These are phyloP conservation scores for Drosophila athabasca DNA, from an alignment of 1,140 invertebrate genomes.

Conservation along the genomic window DNA sequence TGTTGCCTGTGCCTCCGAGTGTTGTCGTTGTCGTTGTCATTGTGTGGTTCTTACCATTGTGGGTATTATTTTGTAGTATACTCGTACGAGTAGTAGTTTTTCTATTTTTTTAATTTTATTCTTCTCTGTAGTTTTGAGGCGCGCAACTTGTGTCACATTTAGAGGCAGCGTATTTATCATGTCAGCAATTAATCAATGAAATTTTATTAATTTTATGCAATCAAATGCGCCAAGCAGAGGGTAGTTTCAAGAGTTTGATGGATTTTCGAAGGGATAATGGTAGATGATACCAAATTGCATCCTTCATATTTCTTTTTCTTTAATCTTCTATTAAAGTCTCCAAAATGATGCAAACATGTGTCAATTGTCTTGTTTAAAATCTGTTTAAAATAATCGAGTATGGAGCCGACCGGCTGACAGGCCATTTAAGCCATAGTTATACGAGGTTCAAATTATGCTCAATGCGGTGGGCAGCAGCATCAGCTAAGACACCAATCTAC, in stretches of 20 bases:
- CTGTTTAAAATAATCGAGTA: not conserved
- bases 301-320: no score
- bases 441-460: conserved; percentile 56
- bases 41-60: conserved; percentile 71
- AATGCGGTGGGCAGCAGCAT: conserved; percentile 40
- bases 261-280: conserved; percentile 34
- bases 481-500: not conserved
- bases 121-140: conserved; percentile 33
- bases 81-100: conserved; percentile 22
- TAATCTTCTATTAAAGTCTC: no score
- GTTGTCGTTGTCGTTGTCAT: conserved; percentile 24
- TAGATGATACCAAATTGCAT: not conserved
- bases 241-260: conserved; percentile 22
- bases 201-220: conserved; percentile 51
- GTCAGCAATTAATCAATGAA: conserved; percentile 75
- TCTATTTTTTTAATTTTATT: conserved; percentile 38
- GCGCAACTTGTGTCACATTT: conserved; percentile 73
- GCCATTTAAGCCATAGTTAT: conserved; percentile 55
- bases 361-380: conserved; percentile 46
- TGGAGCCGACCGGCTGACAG: conserved; percentile 27
- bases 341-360: conserved; percentile 10
- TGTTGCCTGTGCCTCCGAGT: conserved; percentile 16
- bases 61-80: conserved; percentile 56
- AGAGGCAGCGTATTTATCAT: conserved; percentile 73
- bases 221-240: conserved; percentile 12